A percentile compares a stretch with the other conserved stretches of the same genome.
phyloP scores from a whole-genome alignment of 2,888 invertebrate species.

The Harmothoe impar region DNA sequence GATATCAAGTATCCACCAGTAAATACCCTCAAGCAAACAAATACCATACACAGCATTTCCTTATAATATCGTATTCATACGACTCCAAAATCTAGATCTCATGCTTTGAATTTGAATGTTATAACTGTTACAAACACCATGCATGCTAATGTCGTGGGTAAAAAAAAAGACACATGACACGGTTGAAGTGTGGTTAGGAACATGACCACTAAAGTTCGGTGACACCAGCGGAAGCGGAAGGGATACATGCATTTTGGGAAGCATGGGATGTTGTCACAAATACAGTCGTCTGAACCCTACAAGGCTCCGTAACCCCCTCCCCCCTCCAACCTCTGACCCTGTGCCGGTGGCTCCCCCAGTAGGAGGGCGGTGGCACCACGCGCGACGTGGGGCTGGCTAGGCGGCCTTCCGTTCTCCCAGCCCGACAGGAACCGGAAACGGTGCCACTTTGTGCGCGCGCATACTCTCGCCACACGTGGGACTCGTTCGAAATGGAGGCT shows the following conservation, averaged over 20 bases:
- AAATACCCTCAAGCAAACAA: no score
- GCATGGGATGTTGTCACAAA: not conserved
- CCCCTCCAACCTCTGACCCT: not conserved
- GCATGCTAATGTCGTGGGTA: no score
- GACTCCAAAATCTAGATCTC: not conserved
- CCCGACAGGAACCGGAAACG: conserved; percentile 43
- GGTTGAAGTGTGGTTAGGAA: not conserved
- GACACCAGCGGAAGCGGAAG: not conserved
- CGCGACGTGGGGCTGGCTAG: not conserved
- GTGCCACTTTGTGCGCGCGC: conserved; percentile 28
- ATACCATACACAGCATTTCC: no score
- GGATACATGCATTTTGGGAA: not conserved
- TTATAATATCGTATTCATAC: no score
- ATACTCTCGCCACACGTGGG: conserved; percentile 36
- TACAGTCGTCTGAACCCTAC: not conserved
- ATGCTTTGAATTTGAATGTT: not conserved
- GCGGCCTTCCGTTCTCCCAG: not conserved
- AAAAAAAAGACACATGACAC: not conserved
- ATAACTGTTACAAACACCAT: not conserved
- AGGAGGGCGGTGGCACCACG: not conserved
- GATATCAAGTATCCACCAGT: no score
- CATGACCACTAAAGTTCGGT: not conserved
- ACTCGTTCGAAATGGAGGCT: not conserved
- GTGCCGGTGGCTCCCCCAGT: not conserved
- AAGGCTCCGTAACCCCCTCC: not conserved